Conservation (phyloP, 2,888 invertebrate genomes). For the Deilephila porcellus region DNA sequence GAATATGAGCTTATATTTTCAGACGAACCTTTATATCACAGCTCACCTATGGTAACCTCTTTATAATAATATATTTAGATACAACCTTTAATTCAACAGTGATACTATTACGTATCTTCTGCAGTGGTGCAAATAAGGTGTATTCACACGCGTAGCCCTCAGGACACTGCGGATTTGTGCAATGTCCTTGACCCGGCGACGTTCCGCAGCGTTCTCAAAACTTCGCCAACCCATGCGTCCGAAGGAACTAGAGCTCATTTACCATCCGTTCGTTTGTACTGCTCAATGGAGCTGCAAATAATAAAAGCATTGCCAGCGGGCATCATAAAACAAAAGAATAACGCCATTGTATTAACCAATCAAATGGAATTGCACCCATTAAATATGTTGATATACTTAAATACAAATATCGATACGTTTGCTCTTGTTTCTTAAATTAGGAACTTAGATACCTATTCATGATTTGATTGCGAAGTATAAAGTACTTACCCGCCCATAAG, state of each 20-base stretch:
- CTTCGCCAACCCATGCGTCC: slow-evolving; percentile 38
- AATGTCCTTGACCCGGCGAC: slow-evolving; percentile 69
- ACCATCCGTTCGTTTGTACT: slow-evolving; percentile 19
- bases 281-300: slow-evolving; percentile 30
- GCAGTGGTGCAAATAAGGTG: background rate
- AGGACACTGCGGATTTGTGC: slow-evolving; percentile 59
- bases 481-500: no score
- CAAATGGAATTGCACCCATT: slow-evolving; percentile 12
- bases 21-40: no score
- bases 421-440: background rate
- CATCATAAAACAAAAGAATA: slow-evolving; percentile 19
- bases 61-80: no score
- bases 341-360: slow-evolving; percentile 17
- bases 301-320: slow-evolving; percentile 13
- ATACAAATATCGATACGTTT: background rate
- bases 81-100: background rate
- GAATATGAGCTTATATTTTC: no score
- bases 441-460: background rate
- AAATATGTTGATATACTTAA: background rate
- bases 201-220: slow-evolving; percentile 55
- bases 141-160: slow-evolving; percentile 2
- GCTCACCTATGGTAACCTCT: no score
- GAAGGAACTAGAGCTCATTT: slow-evolving; percentile 29
- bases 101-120: background rate
- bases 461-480: background rate